phyloP scores from a whole-genome alignment of 1,140 invertebrate species.

The Pogonomyrmex barbatus region DNA sequence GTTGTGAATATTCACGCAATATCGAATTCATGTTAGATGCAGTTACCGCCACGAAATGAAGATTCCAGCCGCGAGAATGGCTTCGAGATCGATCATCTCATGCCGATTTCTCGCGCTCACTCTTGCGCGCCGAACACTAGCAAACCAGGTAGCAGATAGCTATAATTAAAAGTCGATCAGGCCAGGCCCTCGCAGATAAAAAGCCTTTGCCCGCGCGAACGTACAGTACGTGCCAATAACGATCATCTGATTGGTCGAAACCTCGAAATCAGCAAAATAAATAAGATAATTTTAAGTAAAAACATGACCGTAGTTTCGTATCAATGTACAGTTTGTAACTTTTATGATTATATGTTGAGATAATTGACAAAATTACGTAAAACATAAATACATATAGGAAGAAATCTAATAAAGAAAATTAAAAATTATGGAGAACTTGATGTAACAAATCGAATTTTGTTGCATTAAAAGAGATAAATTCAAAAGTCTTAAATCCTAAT shows the following conservation, averaged over 20 bases:
- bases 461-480: background rate
- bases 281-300: background rate
- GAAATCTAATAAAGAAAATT: background rate
- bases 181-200: constrained; percentile 50
- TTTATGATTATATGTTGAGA: background rate
- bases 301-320: background rate
- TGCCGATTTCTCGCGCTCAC: constrained; percentile 45
- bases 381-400: background rate
- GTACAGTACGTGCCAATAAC: constrained; percentile 59
- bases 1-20: constrained; percentile 54
- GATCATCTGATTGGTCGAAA: constrained; percentile 5
- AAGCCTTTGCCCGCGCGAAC: constrained; percentile 1
- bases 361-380: background rate
- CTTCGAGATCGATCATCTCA: constrained; percentile 61
- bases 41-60: constrained; percentile 44
- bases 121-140: constrained; percentile 27
- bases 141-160: constrained; percentile 51
- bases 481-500: background rate
- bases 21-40: constrained; percentile 47
- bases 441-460: background rate
- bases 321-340: background rate
- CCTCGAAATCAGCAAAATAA: background rate
- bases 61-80: constrained; percentile 54
- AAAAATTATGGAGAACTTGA: background rate
- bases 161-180: constrained; percentile 84